These are phyloP conservation scores for Corythornis madagascariensis DNA, from an alignment of 2,113 vertebrate species.

Conservation along the genomic window DNA sequence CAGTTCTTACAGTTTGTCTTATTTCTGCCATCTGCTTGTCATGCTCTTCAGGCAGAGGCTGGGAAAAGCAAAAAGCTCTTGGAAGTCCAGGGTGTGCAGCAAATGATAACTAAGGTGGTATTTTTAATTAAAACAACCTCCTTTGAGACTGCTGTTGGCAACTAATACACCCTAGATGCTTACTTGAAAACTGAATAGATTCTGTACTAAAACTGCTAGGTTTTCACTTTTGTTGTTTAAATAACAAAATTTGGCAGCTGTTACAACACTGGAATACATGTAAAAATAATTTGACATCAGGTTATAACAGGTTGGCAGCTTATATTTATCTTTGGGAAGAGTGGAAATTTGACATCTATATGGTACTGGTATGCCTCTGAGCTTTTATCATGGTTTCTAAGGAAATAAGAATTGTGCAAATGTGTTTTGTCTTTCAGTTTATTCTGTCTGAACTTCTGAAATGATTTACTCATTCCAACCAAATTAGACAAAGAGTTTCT, in stretches of 20 bases:
- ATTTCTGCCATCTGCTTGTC: constrained; percentile 2
- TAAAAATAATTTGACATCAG: background rate
- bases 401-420: background rate
- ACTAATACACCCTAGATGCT: background rate
- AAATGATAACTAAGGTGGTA: background rate
- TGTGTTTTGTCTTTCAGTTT: background rate
- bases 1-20: background rate
- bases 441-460: background rate
- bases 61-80: constrained; percentile 3
- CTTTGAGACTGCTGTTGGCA: constrained; percentile 22
- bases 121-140: constrained; percentile 37
- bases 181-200: background rate
- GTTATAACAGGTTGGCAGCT: background rate
- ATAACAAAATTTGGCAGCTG: background rate
- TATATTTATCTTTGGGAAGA: background rate
- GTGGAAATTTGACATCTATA: background rate
- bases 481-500: background rate
- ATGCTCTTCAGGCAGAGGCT: background rate
- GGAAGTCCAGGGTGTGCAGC: background rate
- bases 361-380: background rate
- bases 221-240: background rate
- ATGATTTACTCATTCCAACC: background rate
- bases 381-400: background rate
- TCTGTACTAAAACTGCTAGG: background rate
- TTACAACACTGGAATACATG: background rate